phyloP scores from a whole-genome alignment of 2,797 vertebrate species.

The Brachymystax lenok region DNA sequence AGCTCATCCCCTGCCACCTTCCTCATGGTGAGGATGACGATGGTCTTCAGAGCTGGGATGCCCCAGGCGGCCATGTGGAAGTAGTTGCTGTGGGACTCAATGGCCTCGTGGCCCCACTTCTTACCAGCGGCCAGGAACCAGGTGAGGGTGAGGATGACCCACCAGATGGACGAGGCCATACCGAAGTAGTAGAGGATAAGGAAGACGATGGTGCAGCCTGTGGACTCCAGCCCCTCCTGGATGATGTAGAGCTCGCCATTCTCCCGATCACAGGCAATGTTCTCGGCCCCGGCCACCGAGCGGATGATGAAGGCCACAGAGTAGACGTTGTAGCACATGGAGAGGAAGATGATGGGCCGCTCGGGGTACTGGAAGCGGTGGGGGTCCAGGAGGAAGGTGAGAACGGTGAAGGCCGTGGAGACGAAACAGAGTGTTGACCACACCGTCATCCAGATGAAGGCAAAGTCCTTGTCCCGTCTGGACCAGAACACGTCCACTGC shows the following conservation, averaged over 20 bases:
- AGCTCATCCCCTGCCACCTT: slow-evolving; percentile 96
- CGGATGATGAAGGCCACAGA: slow-evolving; percentile 96
- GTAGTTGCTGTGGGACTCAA: slow-evolving; percentile 96
- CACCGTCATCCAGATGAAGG: slow-evolving; percentile 96
- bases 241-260: slow-evolving; percentile 91
- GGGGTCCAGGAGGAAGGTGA: slow-evolving; percentile 95
- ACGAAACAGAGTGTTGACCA: slow-evolving; percentile 95
- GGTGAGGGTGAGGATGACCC: slow-evolving; percentile 95
- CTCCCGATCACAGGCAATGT: slow-evolving; percentile 94
- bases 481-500: slow-evolving; percentile 97
- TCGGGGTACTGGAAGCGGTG: slow-evolving; percentile 98
- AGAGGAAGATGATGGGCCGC: slow-evolving; percentile 97
- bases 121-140: slow-evolving; percentile 98
- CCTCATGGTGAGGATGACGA: slow-evolving; percentile 93
- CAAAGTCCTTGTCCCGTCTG: slow-evolving; percentile 92
- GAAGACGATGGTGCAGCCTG: slow-evolving; percentile 96
- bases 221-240: slow-evolving; percentile 95
- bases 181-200: slow-evolving; percentile 97
- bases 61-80: slow-evolving; percentile 99
- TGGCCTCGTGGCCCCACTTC: slow-evolving; percentile 98
- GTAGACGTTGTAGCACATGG: slow-evolving; percentile 98
- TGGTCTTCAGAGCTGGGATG: slow-evolving; percentile 93
- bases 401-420: slow-evolving; percentile 95
- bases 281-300: slow-evolving; percentile 89
- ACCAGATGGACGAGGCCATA: slow-evolving; percentile 98